phyloP scores from a whole-genome alignment of 2,888 invertebrate genomes.

The Eilema griseolum region DNA sequence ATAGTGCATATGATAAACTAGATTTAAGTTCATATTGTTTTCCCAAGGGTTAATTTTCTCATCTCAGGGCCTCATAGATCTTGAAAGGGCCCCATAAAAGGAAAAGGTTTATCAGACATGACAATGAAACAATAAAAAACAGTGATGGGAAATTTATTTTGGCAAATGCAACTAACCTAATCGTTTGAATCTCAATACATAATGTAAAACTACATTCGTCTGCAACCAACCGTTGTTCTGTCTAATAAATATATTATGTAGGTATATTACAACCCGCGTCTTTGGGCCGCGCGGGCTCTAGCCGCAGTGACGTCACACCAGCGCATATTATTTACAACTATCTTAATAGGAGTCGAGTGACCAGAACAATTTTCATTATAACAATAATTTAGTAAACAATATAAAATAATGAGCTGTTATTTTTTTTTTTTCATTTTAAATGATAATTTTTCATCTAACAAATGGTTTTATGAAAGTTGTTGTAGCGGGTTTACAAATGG shows the following conservation, averaged over 20 bases:
- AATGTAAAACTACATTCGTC: conserved; percentile 76
- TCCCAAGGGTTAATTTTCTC: no score
- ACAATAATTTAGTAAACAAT: conserved; percentile 70
- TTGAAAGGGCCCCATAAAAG: no score
- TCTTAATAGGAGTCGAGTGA: conserved; percentile 76
- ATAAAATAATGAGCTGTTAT: conserved; percentile 60
- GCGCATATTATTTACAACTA: conserved; percentile 66
- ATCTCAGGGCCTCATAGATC: no score
- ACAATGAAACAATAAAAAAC: conserved; percentile 60
- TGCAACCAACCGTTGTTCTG: conserved; percentile 60
- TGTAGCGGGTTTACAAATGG: conserved; percentile 33
- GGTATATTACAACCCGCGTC: conserved; percentile 56
- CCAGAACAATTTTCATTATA: conserved; percentile 75
- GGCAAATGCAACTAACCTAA: conserved; percentile 86
- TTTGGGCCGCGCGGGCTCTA: conserved; percentile 47
- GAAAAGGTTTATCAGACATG: no score
- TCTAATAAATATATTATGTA: conserved; percentile 69
- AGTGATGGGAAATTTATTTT: conserved; percentile 86
- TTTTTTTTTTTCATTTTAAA: conserved; percentile 45
- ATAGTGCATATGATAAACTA: no score
- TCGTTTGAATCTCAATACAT: conserved; percentile 80
- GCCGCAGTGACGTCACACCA: conserved; percentile 54
- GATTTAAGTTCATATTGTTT: no score
- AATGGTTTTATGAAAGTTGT: conserved; percentile 39
- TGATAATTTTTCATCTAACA: conserved; percentile 44